Evolutionary conservation across 2,113 vertebrate genomes (phyloP), one percentile per base, ranked within the genome.

Genomic region (Uria lomvia): DNA sequence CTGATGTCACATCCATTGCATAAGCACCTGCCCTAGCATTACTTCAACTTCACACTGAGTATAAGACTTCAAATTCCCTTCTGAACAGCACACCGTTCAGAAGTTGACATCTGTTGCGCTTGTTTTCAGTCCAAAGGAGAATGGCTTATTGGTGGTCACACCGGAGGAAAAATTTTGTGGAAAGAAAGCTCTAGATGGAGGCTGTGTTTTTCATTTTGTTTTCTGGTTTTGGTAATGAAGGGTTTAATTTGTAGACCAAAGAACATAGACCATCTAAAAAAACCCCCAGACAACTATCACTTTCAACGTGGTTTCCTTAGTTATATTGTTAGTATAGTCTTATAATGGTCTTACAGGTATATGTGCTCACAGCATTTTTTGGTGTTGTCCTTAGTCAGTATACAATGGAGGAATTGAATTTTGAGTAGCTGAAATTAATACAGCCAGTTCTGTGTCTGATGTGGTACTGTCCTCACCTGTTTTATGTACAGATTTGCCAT

Each of bases 231-330:
- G 47, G 15, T 90, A 49, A 50, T 15, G 34, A 36, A 59, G 7
- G 16, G 10, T 74, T 86, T 86, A 43, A 62, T 86, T 84, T 67
- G n/a, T 84, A 88, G 20, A 55, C 45, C 45, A 63, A 45, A 83
- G 67, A 6, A 50, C 3, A 10, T 42, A 17, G n/a, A 63, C 24
- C 5, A 18, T 58, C 13, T 47, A 2, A 55, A 87, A 78, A 27
- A 42, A 29, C 1, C 0, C 24, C 24, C 4, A 34, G 50, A 65
- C 32, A 59, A 24, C 55, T 42, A 1, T 66, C 6, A 5, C 13
- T 86, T 79, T 56, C 36, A 66, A 0, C 3, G 2, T 70, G 32
- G 5, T 70, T 95, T 94, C 83, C 53, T 47, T 53, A 72, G 4
- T 67, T 32, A 11, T 22, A 20, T 5, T 85, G 21, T 40, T 81